Conservation (phyloP, 2,797 vertebrate genomes). For the Malurus splendens region DNA sequence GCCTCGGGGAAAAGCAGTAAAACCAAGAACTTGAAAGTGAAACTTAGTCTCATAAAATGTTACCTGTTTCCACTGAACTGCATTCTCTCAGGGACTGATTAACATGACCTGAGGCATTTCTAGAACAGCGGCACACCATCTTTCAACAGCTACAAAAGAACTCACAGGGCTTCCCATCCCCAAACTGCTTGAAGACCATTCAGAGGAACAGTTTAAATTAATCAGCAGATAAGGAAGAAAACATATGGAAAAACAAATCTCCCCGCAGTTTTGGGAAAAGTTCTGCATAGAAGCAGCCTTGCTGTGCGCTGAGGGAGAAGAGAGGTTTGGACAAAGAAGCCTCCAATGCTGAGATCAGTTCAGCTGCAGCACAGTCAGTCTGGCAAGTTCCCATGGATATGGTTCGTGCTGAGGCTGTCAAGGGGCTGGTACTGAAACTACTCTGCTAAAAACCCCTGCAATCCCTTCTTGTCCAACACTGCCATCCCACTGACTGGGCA, state of each 20-base stretch:
- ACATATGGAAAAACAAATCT: not conserved
- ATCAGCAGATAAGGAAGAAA: not conserved
- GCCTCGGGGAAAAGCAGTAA: not conserved
- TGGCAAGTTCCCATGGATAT: not conserved
- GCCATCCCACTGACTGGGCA: not conserved
- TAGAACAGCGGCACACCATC: accelerated
- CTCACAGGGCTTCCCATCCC: not conserved
- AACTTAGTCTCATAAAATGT: not conserved
- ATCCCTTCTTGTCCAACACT: not conserved
- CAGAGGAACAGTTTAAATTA: not conserved
- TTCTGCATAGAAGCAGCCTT: not conserved
- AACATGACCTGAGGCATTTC: not conserved
- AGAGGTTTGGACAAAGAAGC: not conserved
- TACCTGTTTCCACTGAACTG: not conserved
- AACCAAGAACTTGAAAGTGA: slow-evolving; percentile 16
- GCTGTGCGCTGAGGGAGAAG: not conserved
- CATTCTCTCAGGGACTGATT: not conserved
- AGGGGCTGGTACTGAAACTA: not conserved
- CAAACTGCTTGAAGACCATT: not conserved
- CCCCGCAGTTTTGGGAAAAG: not conserved
- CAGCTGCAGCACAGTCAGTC: not conserved
- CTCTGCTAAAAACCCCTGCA: not conserved
- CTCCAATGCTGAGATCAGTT: not conserved
- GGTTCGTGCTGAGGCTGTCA: not conserved
- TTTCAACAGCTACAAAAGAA: not conserved